These are phyloP conservation scores for Falcunculus frontatus DNA, from an alignment of 2,113 vertebrate species.

Conservation along the genomic window DNA sequence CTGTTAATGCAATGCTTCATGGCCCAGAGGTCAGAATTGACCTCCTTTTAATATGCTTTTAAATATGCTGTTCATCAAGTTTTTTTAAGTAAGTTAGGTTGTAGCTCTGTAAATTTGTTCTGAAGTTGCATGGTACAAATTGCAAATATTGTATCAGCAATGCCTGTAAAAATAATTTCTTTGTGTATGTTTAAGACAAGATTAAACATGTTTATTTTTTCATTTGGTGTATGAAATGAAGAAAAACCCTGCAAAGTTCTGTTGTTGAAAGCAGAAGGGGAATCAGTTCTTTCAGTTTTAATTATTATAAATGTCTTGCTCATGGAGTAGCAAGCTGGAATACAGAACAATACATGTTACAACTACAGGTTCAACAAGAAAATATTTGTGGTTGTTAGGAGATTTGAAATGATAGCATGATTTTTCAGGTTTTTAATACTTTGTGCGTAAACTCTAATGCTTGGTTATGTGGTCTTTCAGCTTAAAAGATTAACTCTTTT, in stretches of 20 bases:
- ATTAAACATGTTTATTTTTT: background rate
- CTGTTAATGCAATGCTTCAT: slow-evolving; percentile 75
- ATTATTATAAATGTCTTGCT: background rate
- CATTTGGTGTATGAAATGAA: background rate
- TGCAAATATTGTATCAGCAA: slow-evolving; percentile 2
- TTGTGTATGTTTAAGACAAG: background rate
- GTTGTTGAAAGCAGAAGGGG: background rate
- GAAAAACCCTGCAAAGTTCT: background rate
- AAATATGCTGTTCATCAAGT: slow-evolving; percentile 63
- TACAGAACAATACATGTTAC: background rate
- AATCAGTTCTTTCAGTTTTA: background rate
- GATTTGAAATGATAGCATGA: background rate
- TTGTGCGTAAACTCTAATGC: background rate
- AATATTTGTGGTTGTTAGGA: background rate
- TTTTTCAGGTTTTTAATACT: background rate
- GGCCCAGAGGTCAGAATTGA: slow-evolving; percentile 81
- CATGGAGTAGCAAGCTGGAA: background rate
- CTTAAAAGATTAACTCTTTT: background rate
- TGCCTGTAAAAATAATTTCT: background rate
- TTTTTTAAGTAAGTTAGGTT: slow-evolving; percentile 51
- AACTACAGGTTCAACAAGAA: background rate
- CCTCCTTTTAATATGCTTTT: slow-evolving; percentile 75
- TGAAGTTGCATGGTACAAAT: slow-evolving; percentile 40
- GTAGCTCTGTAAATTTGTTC: slow-evolving; percentile 38
- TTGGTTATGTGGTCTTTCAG: background rate